Evolutionary conservation across 2,888 invertebrate genomes (phyloP).

Genomic region (Acrobasis consociella): DNA sequence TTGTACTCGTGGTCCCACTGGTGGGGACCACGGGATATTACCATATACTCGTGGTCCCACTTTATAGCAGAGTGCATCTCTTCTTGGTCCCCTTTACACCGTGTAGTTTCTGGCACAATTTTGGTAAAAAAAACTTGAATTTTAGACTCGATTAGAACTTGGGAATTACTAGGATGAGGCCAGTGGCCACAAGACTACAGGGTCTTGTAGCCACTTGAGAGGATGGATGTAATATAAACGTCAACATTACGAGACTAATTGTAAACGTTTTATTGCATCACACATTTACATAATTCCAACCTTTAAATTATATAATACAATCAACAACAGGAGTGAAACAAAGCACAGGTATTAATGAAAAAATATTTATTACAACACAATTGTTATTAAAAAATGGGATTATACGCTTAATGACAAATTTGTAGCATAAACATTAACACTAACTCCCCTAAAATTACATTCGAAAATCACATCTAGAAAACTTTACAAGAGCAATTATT

Average conservation of each 20-base stretch:
- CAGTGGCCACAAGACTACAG: too few relatives aligned
- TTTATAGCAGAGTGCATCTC: too few relatives aligned
- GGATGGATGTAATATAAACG: slow-evolving; percentile 1
- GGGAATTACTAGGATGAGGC: too few relatives aligned
- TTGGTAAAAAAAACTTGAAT: too few relatives aligned
- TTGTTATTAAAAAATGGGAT: slow-evolving; percentile 54
- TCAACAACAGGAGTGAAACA: slow-evolving; percentile 25
- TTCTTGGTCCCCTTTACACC: too few relatives aligned
- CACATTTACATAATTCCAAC: slow-evolving; percentile 17
- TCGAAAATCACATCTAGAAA: slow-evolving; percentile 48
- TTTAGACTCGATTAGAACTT: too few relatives aligned
- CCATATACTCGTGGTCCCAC: too few relatives aligned
- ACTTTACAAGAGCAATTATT: slow-evolving; percentile 51
- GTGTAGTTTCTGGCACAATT: too few relatives aligned
- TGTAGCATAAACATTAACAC: slow-evolving; percentile 46
- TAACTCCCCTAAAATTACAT: slow-evolving; percentile 49
- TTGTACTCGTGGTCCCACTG: too few relatives aligned
- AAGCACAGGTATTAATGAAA: slow-evolving; percentile 42
- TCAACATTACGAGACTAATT: slow-evolving; percentile 8
- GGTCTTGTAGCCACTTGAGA: neutral
- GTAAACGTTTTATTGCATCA: slow-evolving; percentile 19
- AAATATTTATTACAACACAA: slow-evolving; percentile 63
- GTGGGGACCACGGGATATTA: too few relatives aligned
- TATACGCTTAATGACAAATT: slow-evolving; percentile 54
- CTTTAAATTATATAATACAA: slow-evolving; percentile 11